Evolutionary conservation across 2,113 vertebrate genomes (phyloP), one percentile per base, ranked within the genome.

Genomic region (Spermophilus dauricus): DNA sequence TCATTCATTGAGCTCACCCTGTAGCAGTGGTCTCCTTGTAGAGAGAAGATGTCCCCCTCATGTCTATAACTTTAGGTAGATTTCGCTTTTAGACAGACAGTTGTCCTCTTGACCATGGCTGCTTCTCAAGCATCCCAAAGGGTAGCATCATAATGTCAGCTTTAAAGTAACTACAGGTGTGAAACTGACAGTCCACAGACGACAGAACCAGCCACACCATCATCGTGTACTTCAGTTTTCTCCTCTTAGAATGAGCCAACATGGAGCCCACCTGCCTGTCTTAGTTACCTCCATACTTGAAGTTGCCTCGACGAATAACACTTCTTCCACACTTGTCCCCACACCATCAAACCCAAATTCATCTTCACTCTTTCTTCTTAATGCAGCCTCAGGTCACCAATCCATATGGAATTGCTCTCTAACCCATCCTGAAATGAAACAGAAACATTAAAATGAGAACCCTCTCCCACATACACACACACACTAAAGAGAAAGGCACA

Each of bases 181-280:
- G 13, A 87, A 78, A 22, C 30, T 42, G 69, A 58, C 14, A 10
- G 65, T 22, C 17, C 5, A 1, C 9, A 63, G 10, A 34, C 14
- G 10, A 39, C 12, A 58, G 51, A 11, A 42, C 30, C 61, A 72
- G 34, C 14, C 48, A 34, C 14, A 30, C 18, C n/a, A 16, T 45
- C 5, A 0, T 30, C 8, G 11, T 3, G 14, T 8, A 5, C 4
- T 12, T 26, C 26, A 5, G 5, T 8, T 80, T 73, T 78, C 72
- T 56, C 0, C 30, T 45, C 30, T 69, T 1, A 34, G n/a, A 58
- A 42, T 24, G 3, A 53, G 24, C 37, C 24, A 3, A 24, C 14
- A 1, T 9, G 58, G 56, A 69, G 7, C 58, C 30, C 6, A 8
- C 2, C 14, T 58, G 34, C 32, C n/a, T 26, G 1, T n/a, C 37